Evolutionary conservation across 2,797 vertebrate species (phyloP).

Genomic region (Pelochelys cantorii): DNA sequence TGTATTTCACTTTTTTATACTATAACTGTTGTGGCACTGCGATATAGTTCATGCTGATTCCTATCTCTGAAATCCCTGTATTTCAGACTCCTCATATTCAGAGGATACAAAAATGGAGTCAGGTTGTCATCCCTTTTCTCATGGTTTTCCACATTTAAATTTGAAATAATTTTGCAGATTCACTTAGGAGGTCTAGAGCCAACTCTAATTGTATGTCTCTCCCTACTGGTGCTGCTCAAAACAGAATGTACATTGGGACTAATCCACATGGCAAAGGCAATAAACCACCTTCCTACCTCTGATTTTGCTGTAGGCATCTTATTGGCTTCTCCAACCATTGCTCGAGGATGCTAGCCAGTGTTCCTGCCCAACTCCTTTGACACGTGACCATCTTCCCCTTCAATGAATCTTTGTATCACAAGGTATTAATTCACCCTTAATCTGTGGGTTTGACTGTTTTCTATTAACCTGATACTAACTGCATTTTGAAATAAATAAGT

Average conservation of each 20-base stretch:
- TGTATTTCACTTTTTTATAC: background rate
- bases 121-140: background rate
- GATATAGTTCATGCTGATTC: background rate
- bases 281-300: background rate
- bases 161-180: background rate
- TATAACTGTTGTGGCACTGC: background rate
- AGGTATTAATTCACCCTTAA: background rate
- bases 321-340: background rate
- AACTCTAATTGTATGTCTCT: background rate
- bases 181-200: background rate
- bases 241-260: background rate
- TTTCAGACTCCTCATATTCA: background rate
- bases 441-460: background rate
- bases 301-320: background rate
- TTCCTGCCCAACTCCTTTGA: background rate
- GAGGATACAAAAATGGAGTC: background rate
- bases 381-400: background rate
- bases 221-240: background rate
- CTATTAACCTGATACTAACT: slow-evolving; percentile 35
- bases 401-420: background rate
- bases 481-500: slow-evolving; percentile 36
- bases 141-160: background rate
- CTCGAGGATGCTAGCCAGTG: background rate
- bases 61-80: background rate
- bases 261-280: background rate